Base-by-base conservation (phyloP, 2,888 invertebrate species). In the Trichopria drosophilae region DNA sequence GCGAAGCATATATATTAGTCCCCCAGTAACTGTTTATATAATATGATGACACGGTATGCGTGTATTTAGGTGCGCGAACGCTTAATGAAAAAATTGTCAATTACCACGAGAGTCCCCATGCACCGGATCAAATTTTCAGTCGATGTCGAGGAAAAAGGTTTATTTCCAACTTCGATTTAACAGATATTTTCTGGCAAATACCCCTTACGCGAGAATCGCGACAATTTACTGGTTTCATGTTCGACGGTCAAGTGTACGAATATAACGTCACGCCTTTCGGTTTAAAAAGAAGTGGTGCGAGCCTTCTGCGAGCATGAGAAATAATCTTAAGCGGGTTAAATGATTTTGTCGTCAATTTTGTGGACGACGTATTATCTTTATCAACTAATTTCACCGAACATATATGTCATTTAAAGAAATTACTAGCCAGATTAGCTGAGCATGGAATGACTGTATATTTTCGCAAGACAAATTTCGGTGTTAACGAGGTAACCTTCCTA, bases 321-420 rank as follows among this genome's bases (percentile, higher is more conserved):
- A 36, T 55, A 7, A 46, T 67, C 9, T 63, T 61, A 12, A 58
- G 62, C 4, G 62, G 62, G 39, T 48, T 66, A 10, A 34, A 55
- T 5, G 45, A 55, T 28, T 67, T 63, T 48, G 43, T 57, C 6
- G 18, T 51, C 9, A 59, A 53, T 39, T 67, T 67, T 42, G 50
- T 69, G 10, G 66, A 68, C 51, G 67, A 69, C 41, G 35, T 67
- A 6, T 29, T 67, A 6, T 54, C 66, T 1, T 56, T 53, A 3
- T 66, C 6, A 24, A 24, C 24, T 24, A 9, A 9, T n/a, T n/a
- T n/a, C n/a, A 24, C 6, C 10, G 24, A 24, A 24, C 24, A 24
- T 10, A 9, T 24, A 24, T 7, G 10, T 7, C 24, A 24, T 24
- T 24, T 24, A 24, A 10, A 24, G 10, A 23, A 26, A 6, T 45